Evolutionary conservation across 1,140 invertebrate species (phyloP), one percentile per base, ranked within the genome.

Genomic region (Drosophila ercepeae): DNA sequence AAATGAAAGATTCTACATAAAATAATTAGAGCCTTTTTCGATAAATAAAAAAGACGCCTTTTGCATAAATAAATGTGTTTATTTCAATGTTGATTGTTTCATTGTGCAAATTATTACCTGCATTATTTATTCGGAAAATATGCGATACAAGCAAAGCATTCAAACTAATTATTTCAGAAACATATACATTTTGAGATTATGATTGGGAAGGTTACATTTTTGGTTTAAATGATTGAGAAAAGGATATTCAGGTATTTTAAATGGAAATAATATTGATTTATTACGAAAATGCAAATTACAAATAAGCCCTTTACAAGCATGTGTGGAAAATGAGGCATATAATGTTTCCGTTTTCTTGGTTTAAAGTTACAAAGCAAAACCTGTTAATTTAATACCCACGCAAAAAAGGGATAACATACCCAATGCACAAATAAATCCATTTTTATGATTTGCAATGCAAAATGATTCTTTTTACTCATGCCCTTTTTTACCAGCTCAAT

Each of bases 381-480:
- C 27, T 25, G 54, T 27, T 45, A 34, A 34, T 29, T 16, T 25
- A 48, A 21, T 41, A 5, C 48, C 39, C 9, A 14, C 61, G 5
- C 13, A 18, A 29, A 49, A 23, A 7, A 39, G 45, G 67, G 39
- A 63, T 50, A 68, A 73, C 58, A 50, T 64, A 45, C 69, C n/a
- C 36, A 63, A 55, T 72, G 50, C 70, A 64, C 44, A 74, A 74
- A 74, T 65, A 74, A 74, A 74, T 73, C 69, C 70, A 55, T 73
- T 74, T 73, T 65, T 74, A 73, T 74, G 69, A 73, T 74, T 74
- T 64, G 45, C 69, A 73, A 64, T 74, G 58, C 59, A 74, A 65
- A 74, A 57, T 53, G 39, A 67, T 67, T 68, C 36, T 53, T 53
- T 51, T 64, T 13, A 13, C 16, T 19, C 1, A 11, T 46, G 5